A percentile compares a stretch with the other conserved stretches of the same genome.
These are phyloP conservation scores for Salarias fasciatus DNA, from an alignment of 2,797 vertebrate genomes.

Conservation along the genomic window DNA sequence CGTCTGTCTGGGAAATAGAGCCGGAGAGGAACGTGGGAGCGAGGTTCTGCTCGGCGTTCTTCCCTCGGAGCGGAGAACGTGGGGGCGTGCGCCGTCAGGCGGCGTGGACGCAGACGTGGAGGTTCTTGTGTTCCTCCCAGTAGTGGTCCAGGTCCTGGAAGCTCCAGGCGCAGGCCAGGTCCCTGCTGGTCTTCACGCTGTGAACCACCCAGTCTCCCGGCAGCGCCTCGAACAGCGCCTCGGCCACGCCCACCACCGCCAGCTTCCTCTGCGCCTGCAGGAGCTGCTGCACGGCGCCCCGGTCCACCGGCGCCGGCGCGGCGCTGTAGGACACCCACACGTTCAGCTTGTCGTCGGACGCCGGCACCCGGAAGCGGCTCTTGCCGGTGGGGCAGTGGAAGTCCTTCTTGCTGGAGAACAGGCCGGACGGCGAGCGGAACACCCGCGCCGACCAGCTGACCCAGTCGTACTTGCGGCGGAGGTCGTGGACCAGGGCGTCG, in stretches of 20 bases:
- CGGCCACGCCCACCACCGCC: constrained; percentile 55
- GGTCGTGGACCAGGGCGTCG: constrained; percentile 66
- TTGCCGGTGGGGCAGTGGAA: constrained; percentile 76
- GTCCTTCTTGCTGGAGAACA: constrained; percentile 69
- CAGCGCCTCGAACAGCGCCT: constrained; percentile 71
- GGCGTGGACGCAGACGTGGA: constrained; percentile 81
- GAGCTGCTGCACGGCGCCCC: constrained; percentile 68
- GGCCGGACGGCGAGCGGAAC: constrained; percentile 67
- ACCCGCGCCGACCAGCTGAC: constrained; percentile 83
- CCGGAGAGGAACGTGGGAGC: too few species aligned
- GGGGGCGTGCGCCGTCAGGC: too few species aligned
- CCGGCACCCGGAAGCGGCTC: constrained; percentile 79
- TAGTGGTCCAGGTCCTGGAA: constrained; percentile 80
- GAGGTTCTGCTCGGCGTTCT: too few species aligned
- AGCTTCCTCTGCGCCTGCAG: constrained; percentile 75
- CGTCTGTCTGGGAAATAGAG: too few species aligned
- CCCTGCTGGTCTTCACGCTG: constrained; percentile 70
- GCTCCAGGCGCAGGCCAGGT: constrained; percentile 77
- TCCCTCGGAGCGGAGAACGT: too few species aligned
- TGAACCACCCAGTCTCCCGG: constrained; percentile 76
- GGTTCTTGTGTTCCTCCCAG: constrained; percentile 78
- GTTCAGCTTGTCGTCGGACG: constrained; percentile 71
- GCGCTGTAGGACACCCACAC: constrained; percentile 83
- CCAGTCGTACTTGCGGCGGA: constrained; percentile 83
- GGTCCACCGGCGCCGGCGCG: constrained; percentile 78